Evolutionary conservation across 1,140 invertebrate species (phyloP), one percentile per base, ranked within the genome.

Genomic region (Achroia grisella): DNA sequence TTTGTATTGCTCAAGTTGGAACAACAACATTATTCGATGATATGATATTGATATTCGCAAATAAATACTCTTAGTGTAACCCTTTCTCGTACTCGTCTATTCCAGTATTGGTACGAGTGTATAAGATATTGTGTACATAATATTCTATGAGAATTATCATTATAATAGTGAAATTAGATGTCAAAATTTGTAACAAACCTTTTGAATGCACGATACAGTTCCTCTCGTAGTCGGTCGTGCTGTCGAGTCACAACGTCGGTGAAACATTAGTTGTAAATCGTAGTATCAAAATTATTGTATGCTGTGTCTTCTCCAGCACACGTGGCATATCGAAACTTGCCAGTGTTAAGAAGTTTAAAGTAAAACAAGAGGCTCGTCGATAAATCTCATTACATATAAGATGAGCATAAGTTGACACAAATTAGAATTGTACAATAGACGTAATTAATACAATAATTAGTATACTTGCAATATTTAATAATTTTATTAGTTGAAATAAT

Each of bases 121-220:
- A 61, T 63, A 66, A 45, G 68, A 62, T 64, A 61, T 55, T 68
- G 66, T 68, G 66, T 69, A 76, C 56, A 75, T 76, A 74, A 67
- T 66, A 57, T 62, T 64, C 46, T 65, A 61, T 61, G 41, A 51
- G 35, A 54, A 59, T 65, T 60, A 63, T 58, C 55, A 52, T 62
- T 62, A 23, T 23, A 61, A 47, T 61, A 72, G 62, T 64, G 39
- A 39, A 46, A 58, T 56, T 68, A 66, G 66, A 59, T 50, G 62
- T 79, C 71, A 71, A 84, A 79, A 78, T 79, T 63, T 76, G 67
- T 77, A 79, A 74, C 60, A 66, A 73, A 68, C 48, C 56, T 57
- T 58, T 53, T 52, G 58, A 71, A 76, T 74, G 81, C 81, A 85
- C 81, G 81, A 82, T 70, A 80, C 72, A 85, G 81, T 85, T 85